These are phyloP conservation scores for Sitodiplosis mosellana DNA, from an alignment of 1,140 invertebrate species.

Conservation along the genomic window DNA sequence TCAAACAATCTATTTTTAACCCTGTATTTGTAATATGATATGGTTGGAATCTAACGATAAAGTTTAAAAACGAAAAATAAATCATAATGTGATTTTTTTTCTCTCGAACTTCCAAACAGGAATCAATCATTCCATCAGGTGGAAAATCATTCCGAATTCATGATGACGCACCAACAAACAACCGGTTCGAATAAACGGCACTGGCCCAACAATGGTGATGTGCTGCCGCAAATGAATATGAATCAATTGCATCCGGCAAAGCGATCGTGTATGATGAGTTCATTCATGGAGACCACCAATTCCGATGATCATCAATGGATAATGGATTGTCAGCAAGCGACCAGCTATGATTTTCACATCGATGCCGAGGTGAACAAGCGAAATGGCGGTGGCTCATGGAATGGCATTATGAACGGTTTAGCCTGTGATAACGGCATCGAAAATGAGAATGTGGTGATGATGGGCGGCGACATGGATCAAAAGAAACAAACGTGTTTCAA, in stretches of 20 bases:
- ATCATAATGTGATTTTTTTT: too few relatives aligned
- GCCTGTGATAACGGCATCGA: slow-evolving; percentile 6
- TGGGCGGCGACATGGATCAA: slow-evolving; percentile 6
- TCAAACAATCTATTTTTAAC: too few relatives aligned
- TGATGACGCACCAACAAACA: slow-evolving; percentile 1
- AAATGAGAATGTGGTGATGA: slow-evolving; percentile 13
- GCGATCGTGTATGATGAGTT: slow-evolving; percentile 1
- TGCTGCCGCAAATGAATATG: neutral
- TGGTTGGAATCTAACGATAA: too few relatives aligned
- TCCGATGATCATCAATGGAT: slow-evolving; percentile 1
- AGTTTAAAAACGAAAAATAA: too few relatives aligned
- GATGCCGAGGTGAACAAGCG: too few relatives aligned
- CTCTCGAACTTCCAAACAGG: too few relatives aligned
- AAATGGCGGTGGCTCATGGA: slow-evolving; percentile 13
- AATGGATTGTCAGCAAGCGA: slow-evolving; percentile 3
- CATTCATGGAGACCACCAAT: neutral
- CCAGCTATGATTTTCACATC: neutral
- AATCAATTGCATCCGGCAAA: neutral
- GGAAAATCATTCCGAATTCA: neutral
- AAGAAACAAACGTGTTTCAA: slow-evolving; percentile 14
- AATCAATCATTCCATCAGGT: neutral
- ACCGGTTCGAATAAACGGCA: slow-evolving; percentile 1
- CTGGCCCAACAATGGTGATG: slow-evolving; percentile 1
- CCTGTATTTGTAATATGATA: too few relatives aligned
- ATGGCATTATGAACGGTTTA: slow-evolving; percentile 6